A percentile compares a stretch with the other conserved stretches of the same genome.
phyloP scores from a whole-genome alignment of 1,140 invertebrate species.

The Anastrepha obliqua region DNA sequence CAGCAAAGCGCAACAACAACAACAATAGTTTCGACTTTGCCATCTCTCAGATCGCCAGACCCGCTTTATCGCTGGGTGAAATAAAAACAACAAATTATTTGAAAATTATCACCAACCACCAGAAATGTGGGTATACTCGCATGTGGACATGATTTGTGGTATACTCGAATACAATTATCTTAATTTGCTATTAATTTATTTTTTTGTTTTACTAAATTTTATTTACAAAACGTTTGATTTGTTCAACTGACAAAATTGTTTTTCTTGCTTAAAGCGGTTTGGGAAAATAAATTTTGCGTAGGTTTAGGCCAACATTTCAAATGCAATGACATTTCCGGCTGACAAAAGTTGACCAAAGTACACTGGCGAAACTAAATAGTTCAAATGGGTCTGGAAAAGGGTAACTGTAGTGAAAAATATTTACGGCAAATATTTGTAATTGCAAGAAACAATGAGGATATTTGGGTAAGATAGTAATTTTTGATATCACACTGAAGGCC shows the following conservation, averaged over 20 bases:
- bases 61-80: neutral
- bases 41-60: neutral
- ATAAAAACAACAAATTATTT: conserved; percentile 1
- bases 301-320: neutral
- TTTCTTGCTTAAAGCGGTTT: too few species aligned
- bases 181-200: neutral
- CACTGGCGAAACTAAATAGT: neutral
- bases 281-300: too few species aligned
- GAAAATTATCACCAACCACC: neutral
- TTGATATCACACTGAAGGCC: too few species aligned
- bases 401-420: too few species aligned
- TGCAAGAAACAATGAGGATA: too few species aligned
- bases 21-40: neutral
- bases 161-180: neutral
- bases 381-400: too few species aligned
- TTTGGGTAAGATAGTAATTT: too few species aligned
- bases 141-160: neutral
- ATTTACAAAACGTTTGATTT: neutral
- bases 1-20: too few species aligned
- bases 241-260: too few species aligned
- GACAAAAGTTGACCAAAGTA: neutral
- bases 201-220: neutral
- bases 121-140: neutral
- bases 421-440: too few species aligned
- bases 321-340: neutral